These are phyloP conservation scores for Caiman crocodilus DNA, from an alignment of 2,797 vertebrate species.

Conservation along the genomic window DNA sequence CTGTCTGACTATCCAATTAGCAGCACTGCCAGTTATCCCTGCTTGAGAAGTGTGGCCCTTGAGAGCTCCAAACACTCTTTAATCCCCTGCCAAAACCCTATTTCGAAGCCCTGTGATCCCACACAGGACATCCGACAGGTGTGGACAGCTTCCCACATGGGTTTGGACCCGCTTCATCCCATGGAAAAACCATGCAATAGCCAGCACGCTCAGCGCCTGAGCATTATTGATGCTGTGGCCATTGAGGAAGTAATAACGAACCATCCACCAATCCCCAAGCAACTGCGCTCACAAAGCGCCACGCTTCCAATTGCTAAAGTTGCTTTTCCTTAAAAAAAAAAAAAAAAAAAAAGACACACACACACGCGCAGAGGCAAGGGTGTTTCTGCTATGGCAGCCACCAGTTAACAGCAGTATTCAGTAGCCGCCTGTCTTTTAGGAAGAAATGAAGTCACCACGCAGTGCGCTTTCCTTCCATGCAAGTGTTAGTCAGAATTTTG, in stretches of 20 bases:
- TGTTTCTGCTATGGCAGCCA: background rate
- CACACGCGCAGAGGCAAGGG: background rate
- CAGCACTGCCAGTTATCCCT: background rate
- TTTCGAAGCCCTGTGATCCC: background rate
- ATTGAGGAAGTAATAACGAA: background rate
- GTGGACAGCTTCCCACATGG: background rate
- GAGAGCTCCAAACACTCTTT: background rate
- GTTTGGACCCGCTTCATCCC: background rate
- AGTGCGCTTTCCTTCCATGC: background rate
- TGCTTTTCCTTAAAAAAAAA: slow-evolving; percentile 1
- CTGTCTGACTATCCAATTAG: background rate
- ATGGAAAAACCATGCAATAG: background rate
- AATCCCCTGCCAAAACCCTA: background rate
- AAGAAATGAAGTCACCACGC: slow-evolving; percentile 11
- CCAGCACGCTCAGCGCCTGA: background rate
- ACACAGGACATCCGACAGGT: background rate
- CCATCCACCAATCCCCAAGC: background rate
- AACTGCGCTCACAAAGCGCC: background rate
- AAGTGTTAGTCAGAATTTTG: slow-evolving; percentile 7
- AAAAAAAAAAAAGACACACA: background rate
- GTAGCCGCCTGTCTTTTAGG: background rate
- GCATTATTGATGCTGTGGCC: no score
- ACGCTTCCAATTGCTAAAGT: background rate
- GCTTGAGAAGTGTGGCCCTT: background rate
- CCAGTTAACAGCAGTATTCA: slow-evolving; percentile 3